Evolutionary conservation across 2,888 invertebrate species (phyloP).

Genomic region (Drosophila ustulata): DNA sequence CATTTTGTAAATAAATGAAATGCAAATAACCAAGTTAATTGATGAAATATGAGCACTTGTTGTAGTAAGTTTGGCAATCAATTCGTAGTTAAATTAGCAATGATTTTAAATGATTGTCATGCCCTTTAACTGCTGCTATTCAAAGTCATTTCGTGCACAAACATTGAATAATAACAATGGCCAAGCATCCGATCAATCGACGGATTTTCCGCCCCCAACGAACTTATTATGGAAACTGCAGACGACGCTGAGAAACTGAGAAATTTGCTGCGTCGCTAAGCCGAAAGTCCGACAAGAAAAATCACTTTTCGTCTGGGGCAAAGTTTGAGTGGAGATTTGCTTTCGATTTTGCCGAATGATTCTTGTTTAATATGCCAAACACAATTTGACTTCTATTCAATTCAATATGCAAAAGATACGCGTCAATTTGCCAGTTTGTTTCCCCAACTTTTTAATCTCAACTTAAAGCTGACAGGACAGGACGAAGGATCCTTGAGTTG

Average conservation of each 20-base stretch:
- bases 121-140: conserved; percentile 3
- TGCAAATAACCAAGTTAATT: neutral
- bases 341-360: conserved; percentile 65
- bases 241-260: conserved; percentile 36
- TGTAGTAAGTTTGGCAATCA: neutral
- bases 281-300: conserved; percentile 74
- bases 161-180: conserved; percentile 32
- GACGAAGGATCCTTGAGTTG: neutral
- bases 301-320: conserved; percentile 68
- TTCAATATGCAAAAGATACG: conserved; percentile 71
- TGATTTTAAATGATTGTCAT: neutral
- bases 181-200: conserved; percentile 45
- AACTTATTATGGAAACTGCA: conserved; percentile 62
- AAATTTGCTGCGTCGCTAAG: conserved; percentile 71
- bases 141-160: conserved; percentile 19
- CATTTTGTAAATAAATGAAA: neutral
- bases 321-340: conserved; percentile 52
- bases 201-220: conserved; percentile 21
- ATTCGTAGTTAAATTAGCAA: neutral
- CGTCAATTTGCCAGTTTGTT: conserved; percentile 60
- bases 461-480: conserved; percentile 31
- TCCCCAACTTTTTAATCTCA: conserved; percentile 59
- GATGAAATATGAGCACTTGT: neutral
- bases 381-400: conserved; percentile 70
- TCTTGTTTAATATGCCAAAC: conserved; percentile 74